Evolutionary conservation across 2,888 invertebrate species (phyloP).

Genomic region (Helobdella robusta): DNA sequence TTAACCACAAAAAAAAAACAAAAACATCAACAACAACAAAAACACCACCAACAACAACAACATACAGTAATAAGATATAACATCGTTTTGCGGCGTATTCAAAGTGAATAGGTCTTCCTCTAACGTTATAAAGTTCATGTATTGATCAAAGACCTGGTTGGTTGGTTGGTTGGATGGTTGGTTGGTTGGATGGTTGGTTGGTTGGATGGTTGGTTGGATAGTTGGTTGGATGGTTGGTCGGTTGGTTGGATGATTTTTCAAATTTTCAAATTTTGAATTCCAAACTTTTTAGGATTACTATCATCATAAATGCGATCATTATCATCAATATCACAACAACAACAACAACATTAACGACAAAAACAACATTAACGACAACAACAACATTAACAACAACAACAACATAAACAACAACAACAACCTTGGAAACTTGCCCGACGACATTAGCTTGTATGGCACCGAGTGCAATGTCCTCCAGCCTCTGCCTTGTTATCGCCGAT

Average conservation of each 20-base stretch:
- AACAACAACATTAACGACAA: too few species aligned
- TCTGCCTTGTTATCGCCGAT: constrained; percentile 79
- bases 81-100: constrained; percentile 80
- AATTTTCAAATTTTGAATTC: too few species aligned
- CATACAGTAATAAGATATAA: constrained; percentile 81
- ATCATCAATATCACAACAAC: too few species aligned
- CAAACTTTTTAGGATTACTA: too few species aligned
- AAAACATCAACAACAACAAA: not conserved
- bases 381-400: not conserved
- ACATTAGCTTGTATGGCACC: constrained; percentile 81
- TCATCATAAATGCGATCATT: too few species aligned
- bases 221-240: too few species aligned
- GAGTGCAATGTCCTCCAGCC: constrained; percentile 86
- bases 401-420: constrained; percentile 39
- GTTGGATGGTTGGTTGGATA: too few species aligned
- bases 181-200: too few species aligned
- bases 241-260: too few species aligned
- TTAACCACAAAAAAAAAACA: not conserved
- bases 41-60: constrained; percentile 28
- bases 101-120: constrained; percentile 94
- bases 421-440: constrained; percentile 83
- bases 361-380: too few species aligned
- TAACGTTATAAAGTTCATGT: constrained; percentile 90
- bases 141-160: constrained; percentile 79
- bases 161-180: too few species aligned